Evolutionary conservation across 2,888 invertebrate genomes (phyloP), one percentile per base, ranked within the genome.

Genomic region (Scaptomyza polygonia): DNA sequence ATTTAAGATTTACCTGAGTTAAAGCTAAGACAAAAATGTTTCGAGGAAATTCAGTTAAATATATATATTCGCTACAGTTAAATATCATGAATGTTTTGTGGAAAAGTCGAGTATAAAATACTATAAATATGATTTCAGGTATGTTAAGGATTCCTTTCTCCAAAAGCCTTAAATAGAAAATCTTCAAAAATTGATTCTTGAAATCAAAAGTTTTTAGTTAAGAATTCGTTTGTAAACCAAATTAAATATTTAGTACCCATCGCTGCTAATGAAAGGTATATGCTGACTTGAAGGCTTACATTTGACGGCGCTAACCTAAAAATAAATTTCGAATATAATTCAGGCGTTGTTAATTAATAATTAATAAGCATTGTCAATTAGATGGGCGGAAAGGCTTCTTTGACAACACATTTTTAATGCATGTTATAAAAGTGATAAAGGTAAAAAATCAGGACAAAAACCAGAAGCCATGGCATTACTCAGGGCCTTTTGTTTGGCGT

Each of bases 361-460:
- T 87, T 82, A 88, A 88, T 82, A 86, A 66, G 70, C 68, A 72
- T 72, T 79, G 75, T 65, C 80, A 88, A 84, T 84, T 87, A 86
- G 77, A 67, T 54, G 58, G 58, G 58, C 45, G 40, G 36, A 47
- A 48, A 34, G 55, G 44, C 44, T 63, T 67, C 54, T 56, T 47
- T 61, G 40, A 36, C 21, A 53, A 39, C 55, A 16, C 9, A 39
- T 68, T 68, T 69, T 71, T 75, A 72, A 86, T 82, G 83, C 84
- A 83, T 73, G 86, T 86, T 78, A 75, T 75, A 70, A 87, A 87
- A 82, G 75, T 87, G 88, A 82, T 68, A 75, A 79, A 84, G 88
- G 84, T 79, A 77, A 68, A 71, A 76, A 73, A 62, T 74, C 70
- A 75, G 68, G 47, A 49, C 59, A 53, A 47, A n/a, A 5, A 11